Evolutionary conservation across 1,140 invertebrate species (phyloP), one percentile per base, ranked within the genome.

Genomic region (Drosophila orena): DNA sequence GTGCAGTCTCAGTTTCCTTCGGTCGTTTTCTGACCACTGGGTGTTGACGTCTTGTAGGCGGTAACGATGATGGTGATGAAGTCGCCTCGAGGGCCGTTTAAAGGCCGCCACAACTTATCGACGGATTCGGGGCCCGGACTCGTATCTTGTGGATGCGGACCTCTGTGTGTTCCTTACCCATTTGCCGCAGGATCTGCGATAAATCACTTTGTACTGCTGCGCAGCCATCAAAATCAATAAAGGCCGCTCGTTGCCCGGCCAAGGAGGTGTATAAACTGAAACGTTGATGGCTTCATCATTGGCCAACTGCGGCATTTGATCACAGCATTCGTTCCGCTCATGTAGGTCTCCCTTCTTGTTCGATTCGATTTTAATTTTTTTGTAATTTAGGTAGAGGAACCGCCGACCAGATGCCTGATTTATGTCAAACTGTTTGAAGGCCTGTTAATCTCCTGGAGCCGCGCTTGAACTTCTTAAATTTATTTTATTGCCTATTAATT

Each of bases 21-120:
- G 49, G 42, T 38, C 55, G 15, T 59, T n/a, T 44, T n/a, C 35
- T 59, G 52, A 53, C 56, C 49, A 42, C 34, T 35, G 40, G 58
- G 85, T 84, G 85, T 84, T 89, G 84, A 89, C 85, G 85, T 90
- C 88, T 89, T 80, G 85, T 89, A 80, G 84, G 85, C 84, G 84
- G 85, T 57, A 46, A 38, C 52, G 65, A 57, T 49, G 66, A 44
- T 46, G 42, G 42, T 24, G 57, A 37, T 38, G 60, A 35, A 44
- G 43, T 34, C 80, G 79, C 75, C 79, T 72, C 52, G 81, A 84
- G 81, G 71, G 81, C 71, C 79, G 81, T 69, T 84, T 75, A 81
- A 78, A 70, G 68, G 77, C 81, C 66, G 55, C 77, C 71, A 76
- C 81, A 85, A 80, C 77, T 77, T 78, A 88, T 88, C 85, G 84